Percentiles rank a stretch among this genome's conserved stretches.
Conservation (phyloP, 2,888 invertebrate genomes). For the Oligia latruncula region DNA sequence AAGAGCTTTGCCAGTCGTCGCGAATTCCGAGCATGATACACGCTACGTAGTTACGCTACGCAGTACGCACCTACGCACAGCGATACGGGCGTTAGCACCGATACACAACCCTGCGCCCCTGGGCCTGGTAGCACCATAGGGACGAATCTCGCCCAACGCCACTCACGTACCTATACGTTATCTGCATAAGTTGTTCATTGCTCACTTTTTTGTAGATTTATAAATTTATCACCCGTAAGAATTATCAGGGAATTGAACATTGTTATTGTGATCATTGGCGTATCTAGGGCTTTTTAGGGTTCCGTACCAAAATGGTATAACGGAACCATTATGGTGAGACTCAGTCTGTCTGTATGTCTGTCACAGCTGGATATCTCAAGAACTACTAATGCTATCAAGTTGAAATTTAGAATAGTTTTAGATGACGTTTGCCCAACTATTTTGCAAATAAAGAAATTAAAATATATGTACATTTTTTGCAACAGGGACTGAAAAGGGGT, state of each 20-base stretch:
- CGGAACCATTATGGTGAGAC: too few relatives aligned
- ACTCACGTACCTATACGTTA: not conserved
- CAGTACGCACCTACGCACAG: not conserved
- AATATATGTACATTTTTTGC: too few relatives aligned
- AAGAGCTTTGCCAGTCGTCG: slow-evolving; percentile 17
- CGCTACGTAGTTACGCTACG: not conserved
- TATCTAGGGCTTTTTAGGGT: too few relatives aligned
- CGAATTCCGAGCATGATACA: not conserved
- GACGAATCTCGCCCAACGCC: not conserved
- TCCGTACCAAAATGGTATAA: too few relatives aligned
- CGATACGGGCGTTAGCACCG: not conserved
- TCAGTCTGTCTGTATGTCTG: too few relatives aligned
- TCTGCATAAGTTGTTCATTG: not conserved
- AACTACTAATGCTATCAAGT: too few relatives aligned
- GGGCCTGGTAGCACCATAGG: not conserved
- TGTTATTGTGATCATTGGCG: not conserved
- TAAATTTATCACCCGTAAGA: not conserved
- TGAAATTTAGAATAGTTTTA: too few relatives aligned
- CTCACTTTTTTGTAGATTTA: not conserved
- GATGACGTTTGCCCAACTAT: too few relatives aligned
- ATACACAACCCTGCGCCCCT: too few relatives aligned
- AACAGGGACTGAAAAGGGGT: too few relatives aligned
- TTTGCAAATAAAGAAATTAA: too few relatives aligned
- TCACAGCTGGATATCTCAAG: too few relatives aligned
- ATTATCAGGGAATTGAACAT: not conserved